Evolutionary conservation across 2,113 vertebrate genomes (phyloP).

Genomic region (Oostethus manadensis): DNA sequence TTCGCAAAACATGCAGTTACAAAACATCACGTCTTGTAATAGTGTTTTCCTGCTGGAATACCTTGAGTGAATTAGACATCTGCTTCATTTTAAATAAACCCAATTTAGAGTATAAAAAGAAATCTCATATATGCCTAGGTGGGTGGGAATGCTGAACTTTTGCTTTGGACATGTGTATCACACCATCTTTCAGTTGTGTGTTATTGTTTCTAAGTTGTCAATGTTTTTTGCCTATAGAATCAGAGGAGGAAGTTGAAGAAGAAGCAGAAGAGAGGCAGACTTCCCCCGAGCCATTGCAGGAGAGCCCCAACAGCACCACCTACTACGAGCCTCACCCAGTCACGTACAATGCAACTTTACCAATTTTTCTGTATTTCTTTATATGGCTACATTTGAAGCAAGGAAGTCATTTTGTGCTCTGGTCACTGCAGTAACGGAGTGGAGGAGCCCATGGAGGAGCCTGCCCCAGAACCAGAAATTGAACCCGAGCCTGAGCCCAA

Average conservation of each 20-base stretch:
- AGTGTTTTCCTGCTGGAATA: no score
- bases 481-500: slow-evolving; percentile 72
- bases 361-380: neutral
- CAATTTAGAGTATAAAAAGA: no score
- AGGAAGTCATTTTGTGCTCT: neutral
- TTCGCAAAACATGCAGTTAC: no score
- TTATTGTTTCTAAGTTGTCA: neutral
- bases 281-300: slow-evolving; percentile 87
- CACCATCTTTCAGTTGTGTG: neutral
- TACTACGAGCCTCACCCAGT: slow-evolving; percentile 89
- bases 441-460: slow-evolving; percentile 71
- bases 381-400: neutral
- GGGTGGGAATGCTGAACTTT: no score
- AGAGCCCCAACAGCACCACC: slow-evolving; percentile 78
- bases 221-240: slow-evolving; percentile 70
- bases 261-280: slow-evolving; percentile 86
- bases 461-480: slow-evolving; percentile 59
- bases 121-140: no score
- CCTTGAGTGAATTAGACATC: no score
- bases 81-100: no score
- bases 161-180: no score
- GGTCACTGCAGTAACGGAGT: slow-evolving; percentile 61
- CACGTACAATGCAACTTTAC: slow-evolving; percentile 67
- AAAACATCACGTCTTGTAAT: no score
- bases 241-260: slow-evolving; percentile 93